Evolutionary conservation across 2,888 invertebrate genomes (phyloP), one percentile per base, ranked within the genome.

Genomic region (Arge pagana): DNA sequence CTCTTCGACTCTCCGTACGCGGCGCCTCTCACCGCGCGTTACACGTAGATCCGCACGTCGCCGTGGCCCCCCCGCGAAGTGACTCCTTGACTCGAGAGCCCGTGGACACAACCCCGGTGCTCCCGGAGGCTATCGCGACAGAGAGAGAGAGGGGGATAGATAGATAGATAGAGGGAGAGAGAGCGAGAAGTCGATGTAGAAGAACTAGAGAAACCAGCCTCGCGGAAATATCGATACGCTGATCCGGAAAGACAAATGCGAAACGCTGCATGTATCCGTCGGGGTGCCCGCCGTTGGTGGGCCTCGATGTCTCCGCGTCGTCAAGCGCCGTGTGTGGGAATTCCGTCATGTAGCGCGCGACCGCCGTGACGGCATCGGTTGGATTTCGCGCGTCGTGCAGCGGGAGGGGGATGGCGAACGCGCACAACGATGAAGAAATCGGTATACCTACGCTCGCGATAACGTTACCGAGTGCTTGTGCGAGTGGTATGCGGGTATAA

Each of bases 171-270:
- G n/a, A n/a, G n/a, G n/a, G n/a, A n/a, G n/a, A n/a, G n/a, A n/a
- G n/a, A n/a, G n/a, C n/a, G n/a, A n/a, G n/a, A n/a, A n/a, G n/a
- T n/a, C n/a, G n/a, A n/a, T n/a, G n/a, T n/a, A n/a, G n/a, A n/a
- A n/a, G n/a, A n/a, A n/a, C 24, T 21, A 39, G 55, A 45, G 53
- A 54, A 71, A 66, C 72, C 74, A 72, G 62, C 74, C 74, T 74
- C 67, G 63, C 67, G 73, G 73, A 74, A 74, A 74, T 70, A 71
- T 70, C 69, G 67, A 64, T 62, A 66, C 66, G 59, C 61, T 67
- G 62, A 61, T 54, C 60, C 54, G 65, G 63, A 61, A 64, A 59
- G 53, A 52, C 50, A 37, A 49, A n/a, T 41, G 42, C 33, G 10
- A 7, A 40, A 43, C 43, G 49, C 23, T 28, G 51, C 33, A 33